Conservation (phyloP, 2,888 invertebrate species). For the Trachelus iudaicus region DNA sequence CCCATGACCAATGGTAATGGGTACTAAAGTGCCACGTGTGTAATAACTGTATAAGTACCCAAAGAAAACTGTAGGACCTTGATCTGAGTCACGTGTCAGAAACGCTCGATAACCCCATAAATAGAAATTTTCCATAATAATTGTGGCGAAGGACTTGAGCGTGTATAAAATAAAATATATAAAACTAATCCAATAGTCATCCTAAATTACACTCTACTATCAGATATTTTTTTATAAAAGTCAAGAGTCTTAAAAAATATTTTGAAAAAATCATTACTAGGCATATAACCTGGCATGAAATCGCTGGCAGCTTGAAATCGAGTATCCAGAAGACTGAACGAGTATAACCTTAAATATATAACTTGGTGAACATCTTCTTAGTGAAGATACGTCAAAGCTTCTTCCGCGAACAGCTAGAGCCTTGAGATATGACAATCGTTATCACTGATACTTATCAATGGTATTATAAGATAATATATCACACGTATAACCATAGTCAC, state of each 20-base stretch:
- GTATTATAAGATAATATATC: too few species aligned
- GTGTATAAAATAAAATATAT: neutral
- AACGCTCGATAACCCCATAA: neutral
- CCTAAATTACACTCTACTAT: neutral
- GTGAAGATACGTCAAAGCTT: neutral
- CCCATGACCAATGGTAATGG: conserved; percentile 1
- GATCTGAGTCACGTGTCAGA: neutral
- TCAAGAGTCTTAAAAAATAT: neutral
- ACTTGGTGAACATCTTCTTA: neutral
- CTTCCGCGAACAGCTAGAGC: neutral
- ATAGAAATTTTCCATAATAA: neutral
- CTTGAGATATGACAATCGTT: neutral
- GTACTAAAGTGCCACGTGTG: neutral
- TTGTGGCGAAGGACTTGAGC: neutral
- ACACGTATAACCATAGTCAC: neutral
- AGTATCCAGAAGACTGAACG: neutral
- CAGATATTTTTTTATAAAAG: neutral
- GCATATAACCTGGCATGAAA: neutral
- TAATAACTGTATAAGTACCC: neutral
- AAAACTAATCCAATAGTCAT: neutral
- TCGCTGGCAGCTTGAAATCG: neutral
- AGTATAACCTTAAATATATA: neutral
- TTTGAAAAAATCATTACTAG: neutral
- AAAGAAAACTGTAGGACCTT: neutral
- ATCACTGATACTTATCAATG: neutral